Percentiles rank a stretch among this genome's conserved stretches.
These are phyloP conservation scores for Taxidea taxus DNA, from an alignment of 2,113 vertebrate species.

Conservation along the genomic window DNA sequence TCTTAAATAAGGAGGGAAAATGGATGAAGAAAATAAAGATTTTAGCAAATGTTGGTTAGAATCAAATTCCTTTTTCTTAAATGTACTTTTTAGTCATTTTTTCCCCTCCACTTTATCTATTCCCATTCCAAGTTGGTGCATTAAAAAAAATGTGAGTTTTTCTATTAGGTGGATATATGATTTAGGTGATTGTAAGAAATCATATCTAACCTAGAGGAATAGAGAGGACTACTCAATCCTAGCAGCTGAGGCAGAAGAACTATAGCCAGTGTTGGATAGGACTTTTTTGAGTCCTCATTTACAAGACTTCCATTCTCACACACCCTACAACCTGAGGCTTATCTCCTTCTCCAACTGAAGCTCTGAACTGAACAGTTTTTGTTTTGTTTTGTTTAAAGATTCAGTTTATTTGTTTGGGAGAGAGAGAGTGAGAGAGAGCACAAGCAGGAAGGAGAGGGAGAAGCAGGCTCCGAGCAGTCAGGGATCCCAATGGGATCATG, in stretches of 20 bases:
- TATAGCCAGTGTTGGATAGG: neutral
- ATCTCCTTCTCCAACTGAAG: neutral
- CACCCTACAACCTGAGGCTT: neutral
- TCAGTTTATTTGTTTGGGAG: neutral
- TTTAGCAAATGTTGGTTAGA: slow-evolving; percentile 23
- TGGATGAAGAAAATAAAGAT: neutral
- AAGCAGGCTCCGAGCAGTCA: too few relatives aligned
- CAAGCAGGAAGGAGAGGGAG: too few relatives aligned
- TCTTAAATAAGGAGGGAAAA: neutral
- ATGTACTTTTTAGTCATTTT: neutral
- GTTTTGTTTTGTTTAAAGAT: neutral
- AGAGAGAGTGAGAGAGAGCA: too few relatives aligned
- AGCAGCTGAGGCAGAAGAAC: neutral
- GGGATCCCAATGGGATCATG: too few relatives aligned
- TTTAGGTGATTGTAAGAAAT: neutral
- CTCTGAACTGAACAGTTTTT: neutral
- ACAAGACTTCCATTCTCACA: neutral
- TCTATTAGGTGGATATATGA: neutral
- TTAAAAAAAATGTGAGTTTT: neutral
- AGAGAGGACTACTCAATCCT: neutral
- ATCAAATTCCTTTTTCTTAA: neutral
- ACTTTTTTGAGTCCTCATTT: neutral
- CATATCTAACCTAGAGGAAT: neutral
- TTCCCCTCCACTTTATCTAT: neutral
- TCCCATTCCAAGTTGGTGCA: neutral